These are phyloP conservation scores for Notiomystis cincta DNA, from an alignment of 2,113 vertebrate species.

Conservation along the genomic window DNA sequence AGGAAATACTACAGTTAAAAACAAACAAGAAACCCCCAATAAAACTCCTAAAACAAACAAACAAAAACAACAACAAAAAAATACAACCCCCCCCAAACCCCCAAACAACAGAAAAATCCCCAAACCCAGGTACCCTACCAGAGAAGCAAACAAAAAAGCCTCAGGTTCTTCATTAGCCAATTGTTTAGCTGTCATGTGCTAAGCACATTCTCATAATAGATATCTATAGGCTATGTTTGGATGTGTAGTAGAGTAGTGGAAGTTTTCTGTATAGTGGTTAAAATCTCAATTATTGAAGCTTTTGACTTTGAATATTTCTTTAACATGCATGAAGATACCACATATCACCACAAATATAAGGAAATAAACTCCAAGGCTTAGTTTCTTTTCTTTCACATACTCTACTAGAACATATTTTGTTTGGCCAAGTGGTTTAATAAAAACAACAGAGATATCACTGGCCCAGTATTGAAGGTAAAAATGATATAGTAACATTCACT, in stretches of 20 bases:
- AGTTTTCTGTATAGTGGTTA: background rate
- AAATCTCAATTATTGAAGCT: background rate
- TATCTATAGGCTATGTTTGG: background rate
- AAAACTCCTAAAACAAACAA: background rate
- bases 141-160: background rate
- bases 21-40: background rate
- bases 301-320: background rate
- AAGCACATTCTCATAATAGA: background rate
- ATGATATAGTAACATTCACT: fast-evolving
- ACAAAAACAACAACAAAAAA: too few relatives aligned
- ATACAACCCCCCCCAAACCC: too few relatives aligned
- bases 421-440: background rate
- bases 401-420: background rate
- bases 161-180: background rate
- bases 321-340: background rate
- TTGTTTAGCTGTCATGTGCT: background rate
- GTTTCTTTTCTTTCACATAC: background rate
- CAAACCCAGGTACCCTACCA: background rate
- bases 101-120: too few relatives aligned
- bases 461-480: background rate
- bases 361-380: background rate
- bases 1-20: background rate
- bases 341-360: background rate
- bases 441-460: background rate
- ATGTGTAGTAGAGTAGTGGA: background rate